Evolutionary conservation across 53 echinoderm and acorn worm species (phyloP).

Genomic region (Holothuria scabra): DNA sequence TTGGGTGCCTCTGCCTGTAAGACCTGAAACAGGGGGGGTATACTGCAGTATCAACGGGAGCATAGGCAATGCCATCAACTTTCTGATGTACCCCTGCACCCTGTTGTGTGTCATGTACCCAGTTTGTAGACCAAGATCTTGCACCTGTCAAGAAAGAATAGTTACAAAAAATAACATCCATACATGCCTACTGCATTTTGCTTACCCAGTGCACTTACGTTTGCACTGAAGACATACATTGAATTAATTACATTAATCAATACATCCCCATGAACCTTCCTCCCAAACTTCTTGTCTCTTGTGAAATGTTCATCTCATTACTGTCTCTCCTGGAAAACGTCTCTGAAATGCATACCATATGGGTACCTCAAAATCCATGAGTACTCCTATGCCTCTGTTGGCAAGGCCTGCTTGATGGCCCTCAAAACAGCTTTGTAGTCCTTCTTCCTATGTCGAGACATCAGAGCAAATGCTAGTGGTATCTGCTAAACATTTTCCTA

Average conservation of each 20-base stretch:
- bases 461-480: conserved; percentile 53
- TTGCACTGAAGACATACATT: neutral
- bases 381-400: neutral
- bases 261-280: neutral
- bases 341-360: conserved; percentile 45
- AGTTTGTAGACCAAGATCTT: conserved; percentile 51
- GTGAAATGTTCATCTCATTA: conserved; percentile 52
- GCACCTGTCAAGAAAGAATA: neutral
- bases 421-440: conserved; percentile 56
- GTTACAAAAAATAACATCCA: neutral
- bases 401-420: conserved; percentile 32
- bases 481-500: too few relatives aligned
- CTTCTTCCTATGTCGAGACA: conserved; percentile 30
- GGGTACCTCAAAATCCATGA: conserved; percentile 57
- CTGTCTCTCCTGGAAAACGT: conserved; percentile 37
- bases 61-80: conserved; percentile 57
- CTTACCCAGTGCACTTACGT: too few relatives aligned
- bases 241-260: neutral
- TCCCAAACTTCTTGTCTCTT: conserved; percentile 64
- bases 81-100: conserved; percentile 13
- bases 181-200: too few relatives aligned
- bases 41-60: conserved; percentile 16
- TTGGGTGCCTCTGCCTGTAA: conserved; percentile 29
- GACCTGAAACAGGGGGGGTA: conserved; percentile 37
- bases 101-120: conserved; percentile 4